Evolutionary conservation across 2,888 invertebrate genomes (phyloP), one percentile per base, ranked within the genome.

Genomic region (Caenorhabditis drosophilae): DNA sequence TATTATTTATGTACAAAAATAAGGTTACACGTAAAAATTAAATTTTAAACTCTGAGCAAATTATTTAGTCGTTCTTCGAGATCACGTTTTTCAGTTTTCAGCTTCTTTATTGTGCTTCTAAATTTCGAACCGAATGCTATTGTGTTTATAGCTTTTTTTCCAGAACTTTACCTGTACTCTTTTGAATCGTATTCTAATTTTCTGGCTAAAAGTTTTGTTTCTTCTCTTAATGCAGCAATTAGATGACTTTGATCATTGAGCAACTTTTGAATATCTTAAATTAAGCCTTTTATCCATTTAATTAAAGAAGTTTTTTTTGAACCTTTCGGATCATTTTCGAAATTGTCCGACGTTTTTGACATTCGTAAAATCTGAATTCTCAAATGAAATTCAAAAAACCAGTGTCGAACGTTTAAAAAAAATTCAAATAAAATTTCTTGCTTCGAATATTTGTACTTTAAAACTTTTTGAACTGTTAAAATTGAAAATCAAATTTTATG

Each of bases 241-340:
- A 74, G 45, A 46, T 74, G 69, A 35, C 69, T 61, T 49, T 74
- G 74, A 53, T 74, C 74, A 9, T 45, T 56, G 15, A 74, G 40
- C 20, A 74, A 48, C 26, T 63, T 68, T 18, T 55, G 53, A 46
- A 69, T 67, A 50, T 71, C 71, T 55, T 59, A 49, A 51, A 60
- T 50, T 34, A n/a, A 36, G 15, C n/a, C 12, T 20, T 40, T 31
- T 25, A 22, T 20, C n/a, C 7, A 16, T 16, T 40, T 16, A 20
- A 12, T 20, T 16, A 16, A 12, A 9, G 4, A 9, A 7, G n/a
- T 15, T 7, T 36, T 36, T 11, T 11, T 36, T 11, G 18, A 11
- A 47, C 31, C 34, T 34, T 47, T 34, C 20, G 34, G 22, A 2
- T 47, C 47, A 47, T 15, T 18, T 23, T 47, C 34, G 9, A 34